A percentile compares a stretch with the other conserved stretches of the same genome.
Conservation (phyloP, 2,888 invertebrate species). For the Synergus umbraculus region DNA sequence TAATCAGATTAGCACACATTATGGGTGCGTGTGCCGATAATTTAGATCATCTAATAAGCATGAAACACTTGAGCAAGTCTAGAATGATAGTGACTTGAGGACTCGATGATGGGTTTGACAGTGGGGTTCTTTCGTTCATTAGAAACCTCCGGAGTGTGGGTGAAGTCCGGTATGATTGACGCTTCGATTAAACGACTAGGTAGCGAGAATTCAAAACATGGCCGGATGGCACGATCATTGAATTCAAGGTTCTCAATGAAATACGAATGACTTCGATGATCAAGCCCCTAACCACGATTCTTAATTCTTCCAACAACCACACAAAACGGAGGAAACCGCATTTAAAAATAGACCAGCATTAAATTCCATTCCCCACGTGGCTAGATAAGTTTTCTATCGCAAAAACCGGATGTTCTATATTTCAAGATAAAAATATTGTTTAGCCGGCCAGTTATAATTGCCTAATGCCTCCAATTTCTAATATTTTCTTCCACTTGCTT, state of each 20-base stretch:
- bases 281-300: not conserved
- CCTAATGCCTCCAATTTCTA: no score
- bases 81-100: constrained; percentile 10
- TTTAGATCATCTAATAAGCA: constrained; percentile 2
- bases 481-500: no score
- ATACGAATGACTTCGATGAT: constrained; percentile 49
- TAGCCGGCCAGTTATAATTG: not conserved
- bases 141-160: constrained; percentile 3
- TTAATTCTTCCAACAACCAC: not conserved
- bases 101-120: constrained; percentile 22
- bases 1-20: constrained; percentile 6
- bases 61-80: not conserved
- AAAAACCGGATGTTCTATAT: constrained; percentile 21
- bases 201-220: constrained; percentile 63
- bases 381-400: constrained; percentile 24
- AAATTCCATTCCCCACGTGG: constrained; percentile 11
- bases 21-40: constrained; percentile 18
- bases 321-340: constrained; percentile 3
- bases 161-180: constrained; percentile 50
- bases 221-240: constrained; percentile 60
- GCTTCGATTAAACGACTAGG: constrained; percentile 53
- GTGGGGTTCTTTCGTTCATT: not conserved
- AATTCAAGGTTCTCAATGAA: constrained; percentile 57
- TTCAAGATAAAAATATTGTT: not conserved
- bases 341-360: constrained; percentile 26